Conservation (phyloP, 2,888 invertebrate species). For the Petrolisthes cinctipes region DNA sequence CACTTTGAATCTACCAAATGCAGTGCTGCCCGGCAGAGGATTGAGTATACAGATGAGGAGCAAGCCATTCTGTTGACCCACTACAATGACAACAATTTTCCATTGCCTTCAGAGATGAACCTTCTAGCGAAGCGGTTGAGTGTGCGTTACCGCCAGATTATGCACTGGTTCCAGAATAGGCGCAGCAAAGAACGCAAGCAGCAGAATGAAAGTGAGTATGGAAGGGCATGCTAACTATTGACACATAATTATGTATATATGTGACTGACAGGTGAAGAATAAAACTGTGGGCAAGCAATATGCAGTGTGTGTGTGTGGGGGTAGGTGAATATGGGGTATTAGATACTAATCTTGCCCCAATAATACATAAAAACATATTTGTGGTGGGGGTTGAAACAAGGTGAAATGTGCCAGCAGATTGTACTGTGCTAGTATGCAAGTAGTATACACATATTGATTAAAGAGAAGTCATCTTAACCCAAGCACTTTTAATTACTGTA, state of each 20-base stretch:
- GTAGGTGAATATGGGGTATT: background rate
- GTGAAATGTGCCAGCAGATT: too few species aligned
- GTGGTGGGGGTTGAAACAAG: too few species aligned
- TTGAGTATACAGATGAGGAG: conserved; percentile 62
- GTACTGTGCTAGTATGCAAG: too few species aligned
- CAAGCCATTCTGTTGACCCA: conserved; percentile 53
- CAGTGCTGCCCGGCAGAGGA: conserved; percentile 35
- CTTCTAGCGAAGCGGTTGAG: conserved; percentile 55
- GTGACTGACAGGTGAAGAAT: background rate
- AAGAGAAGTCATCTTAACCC: too few species aligned
- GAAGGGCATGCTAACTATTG: background rate
- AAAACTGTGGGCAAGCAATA: background rate
- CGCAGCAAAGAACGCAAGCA: conserved; percentile 59
- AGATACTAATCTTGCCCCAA: too few species aligned
- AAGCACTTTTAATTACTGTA: too few species aligned
- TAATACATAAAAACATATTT: too few species aligned
- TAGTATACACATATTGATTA: too few species aligned
- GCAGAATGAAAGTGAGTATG: conserved; percentile 40
- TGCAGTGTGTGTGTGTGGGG: background rate
- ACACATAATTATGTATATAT: background rate
- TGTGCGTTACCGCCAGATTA: conserved; percentile 58
- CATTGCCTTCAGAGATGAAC: conserved; percentile 52
- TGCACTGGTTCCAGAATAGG: conserved; percentile 65
- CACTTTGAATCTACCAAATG: conserved; percentile 36
- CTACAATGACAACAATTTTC: conserved; percentile 58